Base-by-base conservation (phyloP, 2,113 vertebrate genomes). In the Dromaius novaehollandiae region DNA sequence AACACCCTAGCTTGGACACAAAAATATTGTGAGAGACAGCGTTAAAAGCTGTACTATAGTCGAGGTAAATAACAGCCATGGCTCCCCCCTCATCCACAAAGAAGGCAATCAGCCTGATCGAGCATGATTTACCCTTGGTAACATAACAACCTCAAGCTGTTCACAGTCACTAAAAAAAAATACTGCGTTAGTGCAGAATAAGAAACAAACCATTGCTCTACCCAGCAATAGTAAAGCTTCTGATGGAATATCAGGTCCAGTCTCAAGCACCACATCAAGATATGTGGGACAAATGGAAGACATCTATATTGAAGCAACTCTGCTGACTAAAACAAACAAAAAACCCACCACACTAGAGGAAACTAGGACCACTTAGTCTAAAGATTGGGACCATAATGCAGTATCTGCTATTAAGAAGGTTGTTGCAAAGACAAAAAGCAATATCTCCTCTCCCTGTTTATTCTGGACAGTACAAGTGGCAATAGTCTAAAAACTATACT, bases 271-370 rank as follows among this genome's bases (percentile, higher is more conserved):
- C 24, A 21, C 4, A 53, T 34, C 50, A 63, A 86, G 28, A 68
- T 46, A 81, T 0, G 2, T 0, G 1, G 60, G 17, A 44, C 26
- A 91, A 89, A 53, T 53, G 58, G 20, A 85, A n/a, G 15, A 42
- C 14, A 38, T 51, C 11, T 46, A 90, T 25, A 70, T 56, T 71
- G 48, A 89, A 91, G 38, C 17, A 82, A 60, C 0, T 0, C 3
- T 30, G 50, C 32, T 77, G 53, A 76, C 51, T 61, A 60, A 82
- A 58, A 32, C 15, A 20, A 22, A 51, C 8, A 53, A 7, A 55
- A 55, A 26, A 55, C 24, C 26, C 51, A 55, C 13, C 28, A 32
- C 69, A 44, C 38, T 64, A 70, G 32, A 65, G 42, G 25, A 69
- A 11, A 74, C 34, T 9, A 80, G 13, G 3, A 74, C 68, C 53